Base-by-base conservation (phyloP, 2,888 invertebrate species). In the Camptogramma bilineatum region DNA sequence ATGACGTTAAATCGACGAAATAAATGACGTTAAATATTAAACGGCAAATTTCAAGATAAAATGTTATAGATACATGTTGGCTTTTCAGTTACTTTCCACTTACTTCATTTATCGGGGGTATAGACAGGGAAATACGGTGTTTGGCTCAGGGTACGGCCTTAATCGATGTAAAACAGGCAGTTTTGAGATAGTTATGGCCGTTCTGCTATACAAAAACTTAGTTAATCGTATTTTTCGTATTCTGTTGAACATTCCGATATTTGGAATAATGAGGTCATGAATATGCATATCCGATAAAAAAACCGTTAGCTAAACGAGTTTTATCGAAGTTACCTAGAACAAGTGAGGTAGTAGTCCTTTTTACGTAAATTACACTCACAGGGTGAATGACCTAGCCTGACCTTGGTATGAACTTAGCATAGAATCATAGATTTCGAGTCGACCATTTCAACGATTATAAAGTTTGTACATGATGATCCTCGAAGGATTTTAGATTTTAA, bases 341-440 rank as follows among this genome's bases (percentile, higher is more conserved):
- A 47, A n/a, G 44, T 44, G 17, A 44, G 17, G 44, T 17, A 7
- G 44, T 13, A 17, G 17, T 17, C 4, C 44, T 16, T 16, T 39
- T 28, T 44, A 44, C 24, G 47, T 44, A 48, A 48, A 52, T 64
- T 52, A 55, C 59, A 42, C 52, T 52, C 21, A 31, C 19, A 48
- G 39, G 47, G 66, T 66, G 21, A 62, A 62, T 55, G 59, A 17
- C 52, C 62, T 59, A 21, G 2, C 31, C 28, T 61, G 65, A 58
- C 61, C 61, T 65, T 65, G 44, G 44, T 5, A 9, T 17, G 44
- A 17, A 16, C 44, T 16, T 16, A 7, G 4, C n/a, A n/a, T 16
- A 3, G 3, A n/a, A 42, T 39, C 8, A n/a, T n/a, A n/a, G n/a
- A n/a, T n/a, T n/a, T n/a, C n/a, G n/a, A n/a, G n/a, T 28, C 28